These are phyloP conservation scores for Orthonyx spaldingii DNA, from an alignment of 2,113 vertebrate species.

Conservation along the genomic window DNA sequence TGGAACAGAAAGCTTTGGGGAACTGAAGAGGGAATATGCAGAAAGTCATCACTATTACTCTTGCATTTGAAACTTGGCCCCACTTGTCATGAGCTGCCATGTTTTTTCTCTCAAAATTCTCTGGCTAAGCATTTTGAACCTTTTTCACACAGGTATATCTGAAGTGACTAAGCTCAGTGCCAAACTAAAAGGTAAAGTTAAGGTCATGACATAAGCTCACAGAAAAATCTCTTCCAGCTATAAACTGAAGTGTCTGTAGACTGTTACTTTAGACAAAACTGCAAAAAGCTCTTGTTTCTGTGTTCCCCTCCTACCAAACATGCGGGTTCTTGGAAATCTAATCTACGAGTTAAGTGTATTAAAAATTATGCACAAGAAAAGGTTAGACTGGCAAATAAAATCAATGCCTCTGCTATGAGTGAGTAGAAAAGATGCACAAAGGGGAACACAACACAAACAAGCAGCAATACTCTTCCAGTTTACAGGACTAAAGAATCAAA, in stretches of 20 bases:
- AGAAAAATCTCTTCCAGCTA: neutral
- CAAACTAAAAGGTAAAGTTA: neutral
- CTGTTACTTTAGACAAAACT: neutral
- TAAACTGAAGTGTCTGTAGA: neutral
- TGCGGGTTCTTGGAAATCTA: neutral
- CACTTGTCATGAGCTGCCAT: neutral
- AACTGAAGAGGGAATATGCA: neutral
- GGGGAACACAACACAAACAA: neutral
- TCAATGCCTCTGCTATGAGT: neutral
- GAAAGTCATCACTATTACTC: neutral
- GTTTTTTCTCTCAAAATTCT: neutral
- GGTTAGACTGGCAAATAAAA: neutral
- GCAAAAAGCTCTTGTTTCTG: neutral
- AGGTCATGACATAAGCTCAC: neutral
- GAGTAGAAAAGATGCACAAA: neutral
- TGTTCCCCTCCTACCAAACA: neutral
- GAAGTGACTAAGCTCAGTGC: neutral
- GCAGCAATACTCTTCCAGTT: neutral
- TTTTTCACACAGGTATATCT: neutral
- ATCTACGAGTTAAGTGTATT: neutral
- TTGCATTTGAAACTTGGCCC: neutral
- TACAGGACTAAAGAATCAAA: neutral
- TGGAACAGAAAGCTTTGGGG: neutral
- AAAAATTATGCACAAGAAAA: neutral
- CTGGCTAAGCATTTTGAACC: neutral